These are phyloP conservation scores for Nomada hirtipes DNA, from an alignment of 2,888 invertebrate genomes.

Conservation along the genomic window DNA sequence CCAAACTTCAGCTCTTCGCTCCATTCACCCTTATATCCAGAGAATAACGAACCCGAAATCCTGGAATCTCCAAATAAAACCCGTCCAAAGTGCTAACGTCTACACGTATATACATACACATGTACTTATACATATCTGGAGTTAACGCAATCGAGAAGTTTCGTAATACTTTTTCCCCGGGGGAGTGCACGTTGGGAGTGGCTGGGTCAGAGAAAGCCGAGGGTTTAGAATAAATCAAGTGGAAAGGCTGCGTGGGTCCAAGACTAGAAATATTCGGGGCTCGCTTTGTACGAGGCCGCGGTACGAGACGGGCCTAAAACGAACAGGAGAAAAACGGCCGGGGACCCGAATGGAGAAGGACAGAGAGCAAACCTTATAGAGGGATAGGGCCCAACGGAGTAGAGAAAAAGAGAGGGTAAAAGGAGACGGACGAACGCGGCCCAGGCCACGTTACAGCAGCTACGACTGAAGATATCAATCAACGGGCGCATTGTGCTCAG, in stretches of 20 bases:
- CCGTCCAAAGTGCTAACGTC: background rate
- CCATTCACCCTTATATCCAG: no score
- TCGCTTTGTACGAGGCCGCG: conserved; percentile 75
- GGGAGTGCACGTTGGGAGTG: conserved; percentile 26
- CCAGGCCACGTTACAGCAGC: conserved; percentile 73
- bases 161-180: conserved; percentile 25
- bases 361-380: conserved; percentile 35
- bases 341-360: conserved; percentile 41
- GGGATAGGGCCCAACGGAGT: conserved; percentile 34
- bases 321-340: conserved; percentile 54
- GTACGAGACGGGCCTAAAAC: conserved; percentile 61
- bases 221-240: conserved; percentile 80
- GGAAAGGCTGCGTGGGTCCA: conserved; percentile 77
- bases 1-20: no score
- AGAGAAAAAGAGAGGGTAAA: conserved; percentile 38
- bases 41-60: background rate
- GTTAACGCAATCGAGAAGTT: conserved; percentile 22
- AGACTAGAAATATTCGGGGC: conserved; percentile 75
- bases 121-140: no score
- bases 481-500: conserved; percentile 81
- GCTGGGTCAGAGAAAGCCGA: conserved; percentile 40
- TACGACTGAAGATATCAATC: conserved; percentile 83
- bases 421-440: conserved; percentile 54
- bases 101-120: background rate
- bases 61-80: no score